These are phyloP conservation scores for Acleris emargana DNA, from an alignment of 2,888 invertebrate species.

Conservation along the genomic window DNA sequence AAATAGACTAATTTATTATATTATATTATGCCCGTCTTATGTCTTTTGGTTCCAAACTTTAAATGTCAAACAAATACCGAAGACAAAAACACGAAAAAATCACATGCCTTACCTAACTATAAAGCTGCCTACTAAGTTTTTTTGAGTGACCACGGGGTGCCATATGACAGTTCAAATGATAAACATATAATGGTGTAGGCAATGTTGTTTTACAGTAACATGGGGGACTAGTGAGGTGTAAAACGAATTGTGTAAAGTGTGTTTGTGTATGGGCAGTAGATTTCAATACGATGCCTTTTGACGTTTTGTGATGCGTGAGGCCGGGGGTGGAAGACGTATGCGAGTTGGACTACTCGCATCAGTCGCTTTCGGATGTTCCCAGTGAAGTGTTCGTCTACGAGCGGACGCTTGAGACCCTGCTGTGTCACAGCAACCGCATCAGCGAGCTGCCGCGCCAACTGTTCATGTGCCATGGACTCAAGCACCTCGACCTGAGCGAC, in stretches of 20 bases:
- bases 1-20: no score
- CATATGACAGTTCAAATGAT: constrained; percentile 17
- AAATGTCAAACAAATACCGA: no score
- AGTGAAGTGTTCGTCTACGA: constrained; percentile 95
- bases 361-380: constrained; percentile 93
- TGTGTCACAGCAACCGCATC: constrained; percentile 94
- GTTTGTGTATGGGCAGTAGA: constrained; percentile 51
- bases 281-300: constrained; percentile 75
- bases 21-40: no score
- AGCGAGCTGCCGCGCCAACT: constrained; percentile 92
- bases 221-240: constrained; percentile 24
- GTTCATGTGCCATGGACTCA: constrained; percentile 96
- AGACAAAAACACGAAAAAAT: no score
- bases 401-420: constrained; percentile 93
- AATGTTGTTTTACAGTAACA: constrained; percentile 18
- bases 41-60: no score
- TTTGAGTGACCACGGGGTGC: no score
- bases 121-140: no score
- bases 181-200: constrained; percentile 15
- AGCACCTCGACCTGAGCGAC: constrained; percentile 92
- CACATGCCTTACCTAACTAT: no score
- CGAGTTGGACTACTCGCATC: constrained; percentile 93
- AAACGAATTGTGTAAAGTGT: constrained; percentile 36
- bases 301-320: constrained; percentile 84
- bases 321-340: constrained; percentile 86